Evolutionary conservation across 2,797 vertebrate genomes (phyloP), one percentile per base, ranked within the genome.

Genomic region (Lycodopsis pacificus): DNA sequence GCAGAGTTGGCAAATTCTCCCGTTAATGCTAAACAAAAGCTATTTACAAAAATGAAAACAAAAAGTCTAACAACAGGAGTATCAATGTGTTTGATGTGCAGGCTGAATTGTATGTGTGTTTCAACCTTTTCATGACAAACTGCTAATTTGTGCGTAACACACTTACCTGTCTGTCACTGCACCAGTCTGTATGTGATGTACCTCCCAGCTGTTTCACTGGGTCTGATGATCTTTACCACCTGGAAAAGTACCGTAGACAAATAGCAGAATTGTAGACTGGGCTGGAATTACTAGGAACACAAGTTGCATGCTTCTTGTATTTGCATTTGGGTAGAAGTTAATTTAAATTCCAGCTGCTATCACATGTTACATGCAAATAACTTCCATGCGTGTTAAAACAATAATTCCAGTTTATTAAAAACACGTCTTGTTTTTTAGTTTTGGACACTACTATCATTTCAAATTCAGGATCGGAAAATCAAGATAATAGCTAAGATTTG

Each of bases 151-250:
- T 57, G 6, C 0, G 12, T 6, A 3, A 51, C 1, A 57, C 14
- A 0, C 34, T n/a, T 0, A 91, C 88, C 70, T 65, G 51, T 93
- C 79, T 67, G 53, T 93, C 80, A 99, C 93, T 99, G 97, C 71
- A 99, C 98, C 86, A 99, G 95, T n/a, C 98, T 94, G 94, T 99
- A 99, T 53, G 98, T 99, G 94, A 99, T 99, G 93, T 99, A 99
- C 46, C 97, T 94, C 36, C 98, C 97, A 0, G 98, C 98, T 0
- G 97, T 99, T 93, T 99, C 97, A 10, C 98, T 99, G 0, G 98
- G 97, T 65, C 98, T 91, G 70, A 99, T 99, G 86, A 99, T 99
- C 94, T 99, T 99, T 72, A 99, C 98, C 7, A 99, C 98, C 98
- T 99, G 82, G 0, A 20, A 70, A 77, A 48, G 22, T 27, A n/a